These are phyloP conservation scores for Blastomussa wellsi DNA, from an alignment of 92 coral and sea anemone species.

Conservation along the genomic window DNA sequence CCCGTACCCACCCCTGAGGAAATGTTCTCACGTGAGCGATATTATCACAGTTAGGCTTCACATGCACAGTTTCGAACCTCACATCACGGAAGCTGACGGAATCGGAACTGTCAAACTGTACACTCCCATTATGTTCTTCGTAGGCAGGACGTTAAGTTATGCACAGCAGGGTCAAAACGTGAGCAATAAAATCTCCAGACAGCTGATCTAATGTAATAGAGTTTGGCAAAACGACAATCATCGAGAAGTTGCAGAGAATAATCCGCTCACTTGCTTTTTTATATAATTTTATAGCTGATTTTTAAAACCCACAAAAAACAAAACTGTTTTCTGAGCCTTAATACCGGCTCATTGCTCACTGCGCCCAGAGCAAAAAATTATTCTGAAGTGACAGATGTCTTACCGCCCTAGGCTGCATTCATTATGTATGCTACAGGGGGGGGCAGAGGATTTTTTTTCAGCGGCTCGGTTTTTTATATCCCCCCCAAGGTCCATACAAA, in stretches of 20 bases:
- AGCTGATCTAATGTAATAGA: neutral
- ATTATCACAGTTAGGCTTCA: neutral
- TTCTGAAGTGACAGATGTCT: no score
- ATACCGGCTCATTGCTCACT: no score
- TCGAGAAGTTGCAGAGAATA: no score
- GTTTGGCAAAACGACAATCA: no score
- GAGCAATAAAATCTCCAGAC: neutral
- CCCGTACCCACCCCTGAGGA: slow-evolving; percentile 15
- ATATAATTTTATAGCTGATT: neutral
- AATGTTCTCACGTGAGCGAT: slow-evolving; percentile 15
- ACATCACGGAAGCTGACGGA: slow-evolving; percentile 12
- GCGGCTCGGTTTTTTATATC: no score
- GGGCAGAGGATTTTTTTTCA: no score
- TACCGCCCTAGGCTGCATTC: no score
- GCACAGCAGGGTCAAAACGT: neutral
- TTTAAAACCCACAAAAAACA: no score
- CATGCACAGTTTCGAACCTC: slow-evolving; percentile 2
- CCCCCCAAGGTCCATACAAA: no score
- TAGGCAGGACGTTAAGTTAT: neutral
- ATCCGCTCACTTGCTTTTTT: neutral
- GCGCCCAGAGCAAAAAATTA: no score
- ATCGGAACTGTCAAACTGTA: neutral
- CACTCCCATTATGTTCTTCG: neutral
- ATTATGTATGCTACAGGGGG: no score
- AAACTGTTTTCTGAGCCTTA: no score